Evolutionary conservation across 2,113 vertebrate genomes (phyloP).

Genomic region (Channa argus): DNA sequence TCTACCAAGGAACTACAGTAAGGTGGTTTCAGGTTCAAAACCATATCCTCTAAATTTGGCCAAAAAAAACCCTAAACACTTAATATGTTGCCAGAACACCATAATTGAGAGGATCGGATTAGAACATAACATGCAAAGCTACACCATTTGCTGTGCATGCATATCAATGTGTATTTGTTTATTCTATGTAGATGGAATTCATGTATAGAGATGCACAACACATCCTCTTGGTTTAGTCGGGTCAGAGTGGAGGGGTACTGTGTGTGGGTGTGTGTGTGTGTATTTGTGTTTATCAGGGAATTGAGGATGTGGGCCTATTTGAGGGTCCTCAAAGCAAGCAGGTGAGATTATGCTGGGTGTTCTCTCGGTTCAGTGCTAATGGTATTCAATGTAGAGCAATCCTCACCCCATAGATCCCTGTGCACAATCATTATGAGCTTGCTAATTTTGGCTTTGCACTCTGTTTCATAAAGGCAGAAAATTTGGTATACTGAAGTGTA

Average conservation of each 20-base stretch:
- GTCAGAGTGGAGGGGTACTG: conserved; percentile 71
- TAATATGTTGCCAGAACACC: conserved; percentile 14
- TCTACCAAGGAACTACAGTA: conserved; percentile 20
- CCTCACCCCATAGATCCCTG: conserved; percentile 28
- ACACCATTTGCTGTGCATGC: conserved; percentile 35
- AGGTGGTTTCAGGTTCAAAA: conserved; percentile 23
- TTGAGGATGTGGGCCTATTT: conserved; percentile 55
- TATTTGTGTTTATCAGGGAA: conserved; percentile 59
- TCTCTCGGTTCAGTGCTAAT: conserved; percentile 71
- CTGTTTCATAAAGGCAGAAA: conserved; percentile 1
- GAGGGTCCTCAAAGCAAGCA: conserved; percentile 58
- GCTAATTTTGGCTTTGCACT: conserved; percentile 54
- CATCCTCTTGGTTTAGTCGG: conserved; percentile 62
- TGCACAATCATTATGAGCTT: conserved; percentile 50
- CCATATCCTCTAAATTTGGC: conserved; percentile 46
- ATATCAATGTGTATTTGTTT: conserved; percentile 52
- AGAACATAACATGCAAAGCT: conserved; percentile 43
- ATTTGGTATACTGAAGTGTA: not conserved
- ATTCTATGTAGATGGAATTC: conserved; percentile 60
- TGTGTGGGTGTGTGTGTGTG: conserved; percentile 39
- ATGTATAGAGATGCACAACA: conserved; percentile 71
- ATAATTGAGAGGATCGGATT: conserved; percentile 40
- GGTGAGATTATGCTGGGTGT: conserved; percentile 73
- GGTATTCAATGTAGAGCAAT: conserved; percentile 61
- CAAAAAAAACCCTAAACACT: conserved; percentile 24